These are phyloP conservation scores for Cheilosia pagana DNA, from an alignment of 2,888 invertebrate genomes.

Conservation along the genomic window DNA sequence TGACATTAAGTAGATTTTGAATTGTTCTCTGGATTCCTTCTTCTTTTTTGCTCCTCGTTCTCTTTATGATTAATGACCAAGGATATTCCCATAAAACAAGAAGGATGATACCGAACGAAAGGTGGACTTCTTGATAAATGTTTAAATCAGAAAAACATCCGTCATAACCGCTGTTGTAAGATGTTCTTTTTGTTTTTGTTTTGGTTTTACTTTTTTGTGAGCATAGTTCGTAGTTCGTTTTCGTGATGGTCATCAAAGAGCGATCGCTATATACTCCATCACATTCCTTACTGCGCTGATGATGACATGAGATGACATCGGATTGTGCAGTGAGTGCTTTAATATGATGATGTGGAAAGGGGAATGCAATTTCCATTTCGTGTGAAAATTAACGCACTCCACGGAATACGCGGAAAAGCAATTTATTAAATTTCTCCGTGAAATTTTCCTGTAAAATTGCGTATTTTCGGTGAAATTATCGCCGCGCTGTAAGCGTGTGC, in stretches of 20 bases:
- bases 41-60: conserved; percentile 11
- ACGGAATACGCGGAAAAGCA: conserved; percentile 55
- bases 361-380: conserved; percentile 67
- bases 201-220: conserved; percentile 4
- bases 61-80: conserved; percentile 64
- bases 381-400: conserved; percentile 57
- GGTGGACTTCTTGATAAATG: conserved; percentile 66
- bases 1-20: conserved; percentile 75
- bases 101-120: conserved; percentile 52
- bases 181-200: neutral
- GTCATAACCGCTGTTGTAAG: conserved; percentile 58
- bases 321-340: conserved; percentile 41
- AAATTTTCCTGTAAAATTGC: conserved; percentile 52
- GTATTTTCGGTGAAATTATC: conserved; percentile 51
- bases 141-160: conserved; percentile 70
- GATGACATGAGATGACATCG: conserved; percentile 55
- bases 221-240: conserved; percentile 18
- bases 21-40: conserved; percentile 51
- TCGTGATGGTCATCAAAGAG: conserved; percentile 7
- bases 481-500: conserved; percentile 42
- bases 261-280: conserved; percentile 19
- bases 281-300: conserved; percentile 57
- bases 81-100: conserved; percentile 66
- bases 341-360: conserved; percentile 53
- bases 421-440: conserved; percentile 58